Evolutionary conservation across 1,140 invertebrate genomes (phyloP), one percentile per base, ranked within the genome.

Genomic region (Pseudomyrmex flavicornis): DNA sequence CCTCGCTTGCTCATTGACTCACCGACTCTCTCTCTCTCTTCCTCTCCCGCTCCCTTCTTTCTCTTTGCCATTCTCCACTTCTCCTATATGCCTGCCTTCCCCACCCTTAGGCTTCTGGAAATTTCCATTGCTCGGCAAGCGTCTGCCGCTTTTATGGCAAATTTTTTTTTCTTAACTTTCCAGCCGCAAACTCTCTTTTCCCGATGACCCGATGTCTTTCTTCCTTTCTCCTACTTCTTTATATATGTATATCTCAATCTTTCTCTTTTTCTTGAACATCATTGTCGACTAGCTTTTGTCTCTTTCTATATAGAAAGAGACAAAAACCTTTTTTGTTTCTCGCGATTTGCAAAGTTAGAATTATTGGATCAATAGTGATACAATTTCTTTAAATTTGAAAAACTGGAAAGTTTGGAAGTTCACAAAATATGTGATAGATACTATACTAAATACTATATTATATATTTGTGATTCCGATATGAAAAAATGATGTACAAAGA

Each of bases 71-170:
- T 72, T 61, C 68, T 13, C 56, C n/a, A 3, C 83, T 69, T 46
- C 84, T 65, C 50, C 59, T 17, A 26, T 10, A 15, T 86, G 35
- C 69, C 62, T 69, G 79, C 65, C 26, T 66, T 74, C 82, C 83
- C 83, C 80, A 74, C 84, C 85, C 63, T 13, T 59, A 54, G 56
- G 83, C 82, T 88, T 89, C 87, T 93, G 91, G 93, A 93, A 93
- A 92, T 85, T 93, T 93, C 93, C 93, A 91, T 68, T 70, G 62
- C 83, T 85, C 44, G 10, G 66, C 66, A 50, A 8, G 22, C 66
- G 76, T 61, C 76, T 72, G 76, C 44, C 65, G 44, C 20, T n/a
- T 48, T 17, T 17, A 50, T 3, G 3, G 26, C 17, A 22, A 10
- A 4, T 20, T 61, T 77, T 75, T 74, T 74, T 84, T 61, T 56